A percentile compares a stretch with the other conserved stretches of the same genome.
Conservation (phyloP, 53 echinoderm and acorn worm species). For the Holothuria leucospilota region DNA sequence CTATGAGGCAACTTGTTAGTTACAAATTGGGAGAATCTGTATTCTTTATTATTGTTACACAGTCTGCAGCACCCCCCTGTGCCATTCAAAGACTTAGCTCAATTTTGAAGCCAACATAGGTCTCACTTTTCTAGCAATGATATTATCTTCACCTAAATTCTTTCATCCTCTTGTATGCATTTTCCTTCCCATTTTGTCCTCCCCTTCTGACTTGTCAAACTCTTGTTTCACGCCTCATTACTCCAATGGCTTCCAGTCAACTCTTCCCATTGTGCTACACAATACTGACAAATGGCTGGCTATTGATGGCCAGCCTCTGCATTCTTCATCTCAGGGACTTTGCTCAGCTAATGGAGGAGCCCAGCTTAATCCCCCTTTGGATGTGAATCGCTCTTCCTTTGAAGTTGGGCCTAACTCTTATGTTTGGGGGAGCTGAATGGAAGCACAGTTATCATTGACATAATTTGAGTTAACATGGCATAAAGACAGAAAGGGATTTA, state of each 20-base stretch:
- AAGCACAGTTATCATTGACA: no score
- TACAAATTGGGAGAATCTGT: no score
- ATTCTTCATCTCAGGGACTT: conserved; percentile 28
- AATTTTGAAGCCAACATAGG: no score
- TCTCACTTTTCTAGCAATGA: background rate
- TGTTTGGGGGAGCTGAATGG: no score
- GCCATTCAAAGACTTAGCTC: no score
- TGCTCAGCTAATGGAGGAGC: conserved; percentile 37
- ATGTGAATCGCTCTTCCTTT: no score
- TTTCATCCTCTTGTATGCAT: conserved; percentile 19
- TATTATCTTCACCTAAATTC: conserved; percentile 33
- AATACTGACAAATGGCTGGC: conserved; percentile 39
- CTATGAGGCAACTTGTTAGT: no score
- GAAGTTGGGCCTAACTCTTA: no score
- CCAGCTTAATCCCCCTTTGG: conserved; percentile 10
- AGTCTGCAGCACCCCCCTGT: no score
- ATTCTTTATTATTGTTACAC: no score
- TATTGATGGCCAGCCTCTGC: conserved; percentile 15
- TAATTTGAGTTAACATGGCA: no score
- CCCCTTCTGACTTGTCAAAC: conserved; percentile 30
- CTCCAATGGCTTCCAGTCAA: conserved; percentile 37
- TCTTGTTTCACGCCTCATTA: conserved; percentile 40
- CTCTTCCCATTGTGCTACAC: conserved; percentile 28
- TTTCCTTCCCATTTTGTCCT: background rate
- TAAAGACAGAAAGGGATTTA: no score